Base-by-base conservation (phyloP, 1,140 invertebrate genomes). In the Cotesia glomerata region DNA sequence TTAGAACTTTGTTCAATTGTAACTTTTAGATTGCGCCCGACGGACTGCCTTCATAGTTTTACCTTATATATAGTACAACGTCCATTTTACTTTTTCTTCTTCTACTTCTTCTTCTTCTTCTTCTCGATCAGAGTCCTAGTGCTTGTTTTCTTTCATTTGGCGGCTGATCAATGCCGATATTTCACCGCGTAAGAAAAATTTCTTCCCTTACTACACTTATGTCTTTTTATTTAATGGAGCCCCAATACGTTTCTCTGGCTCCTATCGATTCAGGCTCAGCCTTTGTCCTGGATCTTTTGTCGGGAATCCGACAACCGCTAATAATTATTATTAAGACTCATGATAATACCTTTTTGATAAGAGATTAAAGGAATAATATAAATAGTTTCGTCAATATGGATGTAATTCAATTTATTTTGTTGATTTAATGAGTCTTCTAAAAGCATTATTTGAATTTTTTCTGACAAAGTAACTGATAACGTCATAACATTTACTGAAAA, bases 1-100 rank as follows among this genome's bases (percentile, higher is more conserved):
- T 74, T 72, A 72, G 75, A 74, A 76, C 75, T 76, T 76, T 72
- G 62, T 72, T 65, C 75, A 74, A 74, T 76, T 72, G 73, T 76
- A 76, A 76, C 69, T 76, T 74, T 69, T 69, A 72, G 65, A 72
- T 76, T 76, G 75, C 72, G 9, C 66, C 69, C 71, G 11, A 65
- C 64, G 54, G 63, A 72, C 52, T 67, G 49, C 59, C 14, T 13
- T 62, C 35, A n/a, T 62, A 9, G 8, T 58, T 18, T 18, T 14
- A n/a, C 45, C 45, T n/a, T 54, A 14, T 45, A 45, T 8, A 45
- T 45, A 45, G 11, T 45, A 14, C 13, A 54, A n/a, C 51, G 34
- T 26, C 26, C n/a, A 16, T 8, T 18, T 13, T n/a, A 72, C 68
- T 61, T 11, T 14, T 9, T 68, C 13, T 59, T 18, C 26, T 49